phyloP scores from a whole-genome alignment of 2,113 vertebrate species.

The Limnothrissa miodon region DNA sequence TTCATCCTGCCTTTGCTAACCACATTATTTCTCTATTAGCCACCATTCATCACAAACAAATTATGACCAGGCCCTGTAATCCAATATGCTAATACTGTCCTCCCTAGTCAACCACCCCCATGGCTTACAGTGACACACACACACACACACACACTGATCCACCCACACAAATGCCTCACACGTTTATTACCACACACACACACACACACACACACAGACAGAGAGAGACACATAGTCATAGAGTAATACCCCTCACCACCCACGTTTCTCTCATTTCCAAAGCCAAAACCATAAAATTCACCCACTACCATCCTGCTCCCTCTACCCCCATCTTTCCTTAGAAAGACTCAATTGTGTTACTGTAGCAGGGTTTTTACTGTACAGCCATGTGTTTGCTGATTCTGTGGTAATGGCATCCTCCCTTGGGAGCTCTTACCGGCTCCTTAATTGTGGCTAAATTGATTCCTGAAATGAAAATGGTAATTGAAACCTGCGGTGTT shows the following conservation, averaged over 20 bases:
- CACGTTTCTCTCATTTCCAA: neutral
- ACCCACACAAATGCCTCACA: neutral
- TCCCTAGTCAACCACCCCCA: neutral
- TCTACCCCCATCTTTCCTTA: neutral
- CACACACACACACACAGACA: neutral
- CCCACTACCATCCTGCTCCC: neutral
- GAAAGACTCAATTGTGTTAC: neutral
- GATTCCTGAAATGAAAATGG: conserved; percentile 4
- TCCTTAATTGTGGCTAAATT: conserved; percentile 1
- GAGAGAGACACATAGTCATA: neutral
- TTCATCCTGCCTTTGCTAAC: neutral
- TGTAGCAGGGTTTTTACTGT: neutral
- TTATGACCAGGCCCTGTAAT: conserved; percentile 17
- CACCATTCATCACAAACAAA: neutral
- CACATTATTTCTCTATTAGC: conserved; percentile 5
- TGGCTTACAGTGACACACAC: conserved; percentile 3
- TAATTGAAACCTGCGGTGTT: conserved; percentile 7
- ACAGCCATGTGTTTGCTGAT: neutral
- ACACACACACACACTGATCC: neutral
- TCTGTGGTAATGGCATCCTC: neutral
- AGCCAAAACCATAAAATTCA: neutral
- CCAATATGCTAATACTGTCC: conserved; percentile 14
- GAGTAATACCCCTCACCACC: neutral
- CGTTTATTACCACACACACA: neutral
- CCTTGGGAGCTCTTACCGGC: neutral